Base-by-base conservation (phyloP, 1,140 invertebrate genomes). In the Solen grandis region DNA sequence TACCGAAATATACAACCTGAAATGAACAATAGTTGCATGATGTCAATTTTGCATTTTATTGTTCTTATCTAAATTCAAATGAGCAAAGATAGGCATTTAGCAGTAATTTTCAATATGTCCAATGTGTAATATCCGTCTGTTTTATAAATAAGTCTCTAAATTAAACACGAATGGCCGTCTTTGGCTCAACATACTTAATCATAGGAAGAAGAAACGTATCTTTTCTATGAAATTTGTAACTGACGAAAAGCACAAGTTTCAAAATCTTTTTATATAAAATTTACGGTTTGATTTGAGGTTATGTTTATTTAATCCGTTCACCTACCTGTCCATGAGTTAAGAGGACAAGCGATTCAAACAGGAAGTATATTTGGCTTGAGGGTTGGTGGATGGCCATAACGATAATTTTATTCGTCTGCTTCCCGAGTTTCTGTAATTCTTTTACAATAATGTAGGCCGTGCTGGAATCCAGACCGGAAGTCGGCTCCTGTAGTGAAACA, bases 331-430 rank as follows among this genome's bases (percentile, higher is more conserved):
- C 76, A 1, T 16, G 31, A 50, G 65, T 27, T 8, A 79, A 41
- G 5, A 79, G 62, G 22, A 62, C 36, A 0, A 79, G 65, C 25
- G 54, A 59, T 27, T 79, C 55, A 54, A 79, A 70, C 54, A 41
- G 52, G 25, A 41, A 46, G 55, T 46, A 79, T 16, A 70, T 70
- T 38, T 72, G 76, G n/a, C 33, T 36, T 1, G 96, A 97, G 0
- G 96, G 96, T 90, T 97, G 96, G 91, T 97, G 96, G 14, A 97
- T 95, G 29, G 96, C 96, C 27, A 96, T 94, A 41, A 97, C 95
- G 36, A 97, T 94, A 2, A 95, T 96, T 91, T 97, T 97, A 63
- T 95, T 94, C 90, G 96, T 95, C 79, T 95, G 94, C 73, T 81
- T 55, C 0, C 96, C 96, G 85, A 96, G 96, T 36, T 94, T 93